phyloP scores from a whole-genome alignment of 1,140 invertebrate species.

The Rhopalosiphum maidis region DNA sequence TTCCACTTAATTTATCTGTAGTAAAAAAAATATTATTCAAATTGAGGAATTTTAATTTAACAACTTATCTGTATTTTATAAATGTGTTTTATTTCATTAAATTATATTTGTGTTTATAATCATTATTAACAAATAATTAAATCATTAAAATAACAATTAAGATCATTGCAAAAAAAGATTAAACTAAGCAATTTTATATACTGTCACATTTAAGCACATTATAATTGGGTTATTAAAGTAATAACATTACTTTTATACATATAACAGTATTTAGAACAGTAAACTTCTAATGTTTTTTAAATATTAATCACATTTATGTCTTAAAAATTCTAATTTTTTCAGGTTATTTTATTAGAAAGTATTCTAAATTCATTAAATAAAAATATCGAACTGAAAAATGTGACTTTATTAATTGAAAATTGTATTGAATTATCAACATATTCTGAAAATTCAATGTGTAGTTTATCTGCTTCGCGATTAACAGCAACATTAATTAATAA shows the following conservation, averaged over 20 bases:
- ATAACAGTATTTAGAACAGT: neutral
- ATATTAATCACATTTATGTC: too few relatives aligned
- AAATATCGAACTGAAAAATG: constrained; percentile 33
- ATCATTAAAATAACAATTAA: neutral
- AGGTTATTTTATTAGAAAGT: constrained; percentile 43
- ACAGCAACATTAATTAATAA: constrained; percentile 56
- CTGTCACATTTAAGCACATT: neutral
- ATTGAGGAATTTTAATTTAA: neutral
- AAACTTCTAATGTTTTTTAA: too few relatives aligned
- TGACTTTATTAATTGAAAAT: constrained; percentile 8
- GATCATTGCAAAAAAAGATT: neutral
- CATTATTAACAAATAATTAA: neutral
- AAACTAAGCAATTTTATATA: neutral
- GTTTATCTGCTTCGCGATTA: constrained; percentile 34
- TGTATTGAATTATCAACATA: constrained; percentile 38
- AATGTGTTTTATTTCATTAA: too few relatives aligned
- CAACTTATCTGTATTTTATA: neutral
- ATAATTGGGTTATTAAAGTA: neutral
- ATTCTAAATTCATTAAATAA: constrained; percentile 47
- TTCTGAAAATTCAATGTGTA: constrained; percentile 37
- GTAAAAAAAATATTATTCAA: neutral
- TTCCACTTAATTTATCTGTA: neutral
- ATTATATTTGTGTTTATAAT: neutral
- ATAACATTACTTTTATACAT: neutral
- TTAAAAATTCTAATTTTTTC: neutral